phyloP scores from a whole-genome alignment of 2,797 vertebrate species.

The Enteromius trimaculatus region DNA sequence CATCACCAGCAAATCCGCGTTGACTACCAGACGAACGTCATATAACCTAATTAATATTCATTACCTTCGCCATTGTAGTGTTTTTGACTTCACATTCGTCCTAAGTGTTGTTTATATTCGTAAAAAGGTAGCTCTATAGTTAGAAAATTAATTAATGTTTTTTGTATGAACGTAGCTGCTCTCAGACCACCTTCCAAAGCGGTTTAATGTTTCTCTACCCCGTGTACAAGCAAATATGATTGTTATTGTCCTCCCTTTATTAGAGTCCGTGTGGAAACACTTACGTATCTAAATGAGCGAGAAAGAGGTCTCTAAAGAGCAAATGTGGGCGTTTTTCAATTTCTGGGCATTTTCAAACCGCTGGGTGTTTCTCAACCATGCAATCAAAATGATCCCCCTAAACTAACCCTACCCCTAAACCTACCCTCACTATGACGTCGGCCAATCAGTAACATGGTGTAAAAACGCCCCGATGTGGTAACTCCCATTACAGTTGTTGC shows the following conservation, averaged over 20 bases:
- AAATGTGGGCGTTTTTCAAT: too few species aligned
- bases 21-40: not conserved
- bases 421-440: too few species aligned
- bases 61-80: not conserved
- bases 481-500: too few species aligned
- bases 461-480: too few species aligned
- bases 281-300: not conserved
- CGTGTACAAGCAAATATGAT: not conserved
- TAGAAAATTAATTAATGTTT: not conserved
- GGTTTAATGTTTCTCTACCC: too few species aligned
- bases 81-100: not conserved
- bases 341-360: too few species aligned
- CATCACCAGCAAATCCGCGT: not conserved
- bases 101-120: too few species aligned
- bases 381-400: too few species aligned
- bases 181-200: not conserved
- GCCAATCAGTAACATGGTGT: too few species aligned
- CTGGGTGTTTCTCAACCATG: too few species aligned
- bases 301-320: too few species aligned
- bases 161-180: not conserved
- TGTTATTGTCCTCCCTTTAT: slow-evolving; percentile 29
- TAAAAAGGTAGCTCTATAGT: not conserved
- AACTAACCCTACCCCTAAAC: too few species aligned
- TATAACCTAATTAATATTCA: not conserved
- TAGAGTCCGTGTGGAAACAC: slow-evolving; percentile 8